Base-by-base conservation (phyloP, 2,888 invertebrate species). In the Creontiades dilutus region DNA sequence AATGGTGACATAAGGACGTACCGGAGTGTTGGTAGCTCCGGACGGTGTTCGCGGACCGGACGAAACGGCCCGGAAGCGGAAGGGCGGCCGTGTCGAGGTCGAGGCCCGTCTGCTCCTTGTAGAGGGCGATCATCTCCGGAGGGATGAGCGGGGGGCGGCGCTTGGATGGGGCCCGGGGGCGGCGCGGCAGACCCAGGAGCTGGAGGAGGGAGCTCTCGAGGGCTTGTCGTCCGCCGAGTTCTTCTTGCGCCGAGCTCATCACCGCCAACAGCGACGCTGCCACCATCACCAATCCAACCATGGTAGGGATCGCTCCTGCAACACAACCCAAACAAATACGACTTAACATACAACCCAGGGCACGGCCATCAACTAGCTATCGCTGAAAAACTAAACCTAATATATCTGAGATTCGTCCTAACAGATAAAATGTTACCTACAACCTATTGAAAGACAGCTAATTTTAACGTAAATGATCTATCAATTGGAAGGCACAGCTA, bases 31-130 rank as follows among this genome's bases (percentile, higher is more conserved):
- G 95, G 94, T 96, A 97, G 93, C 97, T 96, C 93, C 97, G 95
- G 91, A 97, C 96, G 90, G 97, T 97, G 94, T 98, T 97, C 92
- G 97, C 97, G 92, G 96, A 95, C 92, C 96, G 95, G 91, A 96
- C 95, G 93, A 95, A 94, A 92, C 95, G 94, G 91, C 96, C 96
- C 90, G 95, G 95, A 92, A 95, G 96, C 93, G 95, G 95, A 92
- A 96, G 94, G 92, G 95, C 94, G 84, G 95, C 94, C 91, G 95
- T 95, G 92, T 95, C 95, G 55, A 93, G 92, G 92, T 94, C 95
- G 93, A 94, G 94, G 92, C 95, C 95, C 93, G 94, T 95, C 92
- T 96, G 96, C 92, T 94, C 94, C 91, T 94, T 94, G 94, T 98
- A 98, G 91, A 98, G 94, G 93, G 96, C 95, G 93, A 96, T 95